A percentile compares a stretch with the other conserved stretches of the same genome.
Conservation (phyloP, 2,888 invertebrate species). For the Nephrocerus scutellatus region DNA sequence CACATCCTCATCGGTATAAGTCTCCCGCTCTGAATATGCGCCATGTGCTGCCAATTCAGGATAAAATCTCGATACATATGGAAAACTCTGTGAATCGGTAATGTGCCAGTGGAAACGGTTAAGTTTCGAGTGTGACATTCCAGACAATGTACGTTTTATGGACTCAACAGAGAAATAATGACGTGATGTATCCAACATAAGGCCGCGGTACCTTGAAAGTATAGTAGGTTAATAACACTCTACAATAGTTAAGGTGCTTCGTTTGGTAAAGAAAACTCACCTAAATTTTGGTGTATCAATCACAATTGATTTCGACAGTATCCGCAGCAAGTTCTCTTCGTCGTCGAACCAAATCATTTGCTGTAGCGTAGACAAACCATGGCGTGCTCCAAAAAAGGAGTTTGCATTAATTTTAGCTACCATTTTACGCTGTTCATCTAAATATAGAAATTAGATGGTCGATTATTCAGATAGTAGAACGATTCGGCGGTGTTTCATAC, state of each 20-base stretch:
- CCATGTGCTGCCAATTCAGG: slow-evolving; percentile 78
- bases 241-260: background rate
- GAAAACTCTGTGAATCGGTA: slow-evolving; percentile 88
- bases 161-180: slow-evolving; percentile 75
- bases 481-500: background rate
- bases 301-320: slow-evolving; percentile 59
- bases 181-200: slow-evolving; percentile 84
- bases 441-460: slow-evolving; percentile 3
- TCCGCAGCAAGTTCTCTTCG: slow-evolving; percentile 55
- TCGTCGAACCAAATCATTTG: slow-evolving; percentile 77
- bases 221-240: background rate
- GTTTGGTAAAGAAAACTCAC: slow-evolving; percentile 10
- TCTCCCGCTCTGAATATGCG: slow-evolving; percentile 72
- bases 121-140: slow-evolving; percentile 82
- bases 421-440: slow-evolving; percentile 45
- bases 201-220: slow-evolving; percentile 66
- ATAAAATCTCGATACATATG: slow-evolving; percentile 67
- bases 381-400: slow-evolving; percentile 70
- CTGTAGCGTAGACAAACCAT: slow-evolving; percentile 70
- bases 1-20: slow-evolving; percentile 66
- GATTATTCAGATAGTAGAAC: background rate
- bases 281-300: slow-evolving; percentile 69
- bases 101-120: slow-evolving; percentile 93
- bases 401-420: slow-evolving; percentile 58
- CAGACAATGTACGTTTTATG: slow-evolving; percentile 69